Evolutionary conservation across 2,888 invertebrate species (phyloP).

Genomic region (Acleris emargana): DNA sequence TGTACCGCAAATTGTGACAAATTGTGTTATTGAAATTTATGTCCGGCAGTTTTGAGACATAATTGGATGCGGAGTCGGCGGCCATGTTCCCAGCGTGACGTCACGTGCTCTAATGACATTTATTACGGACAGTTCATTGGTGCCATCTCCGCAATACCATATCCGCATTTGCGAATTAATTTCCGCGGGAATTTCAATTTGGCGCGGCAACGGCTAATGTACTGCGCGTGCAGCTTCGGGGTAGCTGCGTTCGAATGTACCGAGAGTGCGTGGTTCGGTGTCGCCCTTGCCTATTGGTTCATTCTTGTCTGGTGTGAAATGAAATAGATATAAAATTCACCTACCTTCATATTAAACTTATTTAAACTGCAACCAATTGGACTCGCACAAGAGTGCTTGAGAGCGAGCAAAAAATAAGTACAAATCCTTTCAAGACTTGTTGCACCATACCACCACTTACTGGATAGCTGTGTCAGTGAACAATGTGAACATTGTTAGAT

Average conservation of each 20-base stretch:
- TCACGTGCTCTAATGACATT: slow-evolving; percentile 76
- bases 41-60: slow-evolving; percentile 76
- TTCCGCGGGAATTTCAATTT: slow-evolving; percentile 61
- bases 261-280: not conserved
- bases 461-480: not conserved
- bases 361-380: too few relatives aligned
- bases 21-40: slow-evolving; percentile 79
- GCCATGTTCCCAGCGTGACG: slow-evolving; percentile 69
- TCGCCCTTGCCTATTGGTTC: too few relatives aligned
- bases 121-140: slow-evolving; percentile 76
- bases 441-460: not conserved
- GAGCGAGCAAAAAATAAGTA: too few relatives aligned
- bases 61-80: slow-evolving; percentile 72
- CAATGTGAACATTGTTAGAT: not conserved
- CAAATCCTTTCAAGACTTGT: too few relatives aligned
- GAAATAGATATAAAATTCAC: too few relatives aligned
- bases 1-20: slow-evolving; percentile 73
- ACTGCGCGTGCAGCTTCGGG: slow-evolving; percentile 21
- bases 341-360: too few relatives aligned
- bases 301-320: too few relatives aligned
- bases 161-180: slow-evolving; percentile 70
- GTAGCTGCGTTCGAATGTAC: not conserved
- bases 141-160: slow-evolving; percentile 60
- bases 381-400: too few relatives aligned
- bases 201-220: slow-evolving; percentile 38